These are phyloP conservation scores for Venusia cambrica DNA, from an alignment of 2,888 invertebrate genomes.

Conservation along the genomic window DNA sequence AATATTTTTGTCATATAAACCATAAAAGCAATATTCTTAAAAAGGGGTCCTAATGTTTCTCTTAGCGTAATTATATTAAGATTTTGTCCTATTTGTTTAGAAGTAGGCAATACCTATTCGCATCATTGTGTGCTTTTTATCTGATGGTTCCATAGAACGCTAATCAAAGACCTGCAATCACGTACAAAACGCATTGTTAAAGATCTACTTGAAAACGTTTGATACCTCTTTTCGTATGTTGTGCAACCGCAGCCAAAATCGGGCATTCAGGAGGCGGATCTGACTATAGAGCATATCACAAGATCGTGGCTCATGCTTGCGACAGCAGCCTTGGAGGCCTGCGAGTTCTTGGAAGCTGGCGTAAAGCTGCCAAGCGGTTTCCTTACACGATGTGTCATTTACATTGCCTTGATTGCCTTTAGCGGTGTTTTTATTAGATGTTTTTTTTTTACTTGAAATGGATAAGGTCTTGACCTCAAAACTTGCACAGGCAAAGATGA, in stretches of 20 bases:
- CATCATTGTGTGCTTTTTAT: slow-evolving; percentile 9
- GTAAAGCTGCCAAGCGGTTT: slow-evolving; percentile 5
- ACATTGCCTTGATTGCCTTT: slow-evolving; percentile 1
- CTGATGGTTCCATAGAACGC: slow-evolving; percentile 4
- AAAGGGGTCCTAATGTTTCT: too few species aligned
- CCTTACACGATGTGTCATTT: slow-evolving; percentile 18
- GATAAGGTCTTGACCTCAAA: too few species aligned
- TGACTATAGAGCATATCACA: slow-evolving; percentile 39
- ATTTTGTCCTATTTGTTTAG: too few species aligned
- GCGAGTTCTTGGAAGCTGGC: slow-evolving; percentile 19
- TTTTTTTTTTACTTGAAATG: not conserved
- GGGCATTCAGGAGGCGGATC: slow-evolving; percentile 58
- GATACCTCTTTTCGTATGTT: slow-evolving; percentile 27
- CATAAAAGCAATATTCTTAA: too few species aligned
- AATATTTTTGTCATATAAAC: too few species aligned
- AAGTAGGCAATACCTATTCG: too few species aligned
- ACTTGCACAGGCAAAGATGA: too few species aligned
- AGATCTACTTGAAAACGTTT: slow-evolving; percentile 11
- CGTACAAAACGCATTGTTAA: slow-evolving; percentile 17
- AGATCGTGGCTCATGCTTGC: slow-evolving; percentile 48
- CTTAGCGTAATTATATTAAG: too few species aligned
- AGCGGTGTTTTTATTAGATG: not conserved
- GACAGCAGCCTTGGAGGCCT: slow-evolving; percentile 40
- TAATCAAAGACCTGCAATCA: slow-evolving; percentile 5
- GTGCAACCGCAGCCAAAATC: slow-evolving; percentile 50